Conservation (phyloP, 2,113 vertebrate species). For the Corvus hawaiiensis region DNA sequence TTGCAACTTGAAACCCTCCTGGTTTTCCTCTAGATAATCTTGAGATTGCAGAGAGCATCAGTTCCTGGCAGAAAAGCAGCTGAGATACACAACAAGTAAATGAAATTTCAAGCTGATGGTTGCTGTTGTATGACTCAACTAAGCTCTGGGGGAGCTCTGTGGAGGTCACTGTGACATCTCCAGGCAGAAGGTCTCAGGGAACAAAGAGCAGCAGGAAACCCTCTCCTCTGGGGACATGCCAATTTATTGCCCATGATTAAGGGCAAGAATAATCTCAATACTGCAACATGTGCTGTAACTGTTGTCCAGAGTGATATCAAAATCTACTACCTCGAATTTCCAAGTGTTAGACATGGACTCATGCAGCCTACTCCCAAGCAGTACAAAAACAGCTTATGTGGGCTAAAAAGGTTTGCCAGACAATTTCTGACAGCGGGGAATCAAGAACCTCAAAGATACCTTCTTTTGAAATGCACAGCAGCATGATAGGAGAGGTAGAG, state of each 20-base stretch:
- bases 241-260: neutral
- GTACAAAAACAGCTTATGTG: neutral
- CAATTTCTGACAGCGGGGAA: neutral
- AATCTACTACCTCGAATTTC: neutral
- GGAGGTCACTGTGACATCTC: neutral
- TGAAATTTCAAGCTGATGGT: neutral
- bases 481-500: neutral
- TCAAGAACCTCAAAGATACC: neutral
- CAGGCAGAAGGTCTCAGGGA: neutral
- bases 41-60: neutral
- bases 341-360: neutral
- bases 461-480: neutral
- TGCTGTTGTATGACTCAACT: neutral
- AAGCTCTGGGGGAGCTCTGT: neutral
- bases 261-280: neutral
- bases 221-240: neutral
- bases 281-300: neutral
- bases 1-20: neutral
- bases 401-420: neutral
- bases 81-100: neutral
- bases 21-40: neutral
- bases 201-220: neutral
- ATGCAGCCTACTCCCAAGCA: neutral
- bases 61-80: neutral
- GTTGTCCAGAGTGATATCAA: neutral